Conservation (phyloP, 2,888 invertebrate genomes). For the Allophyes oxyacanthae region DNA sequence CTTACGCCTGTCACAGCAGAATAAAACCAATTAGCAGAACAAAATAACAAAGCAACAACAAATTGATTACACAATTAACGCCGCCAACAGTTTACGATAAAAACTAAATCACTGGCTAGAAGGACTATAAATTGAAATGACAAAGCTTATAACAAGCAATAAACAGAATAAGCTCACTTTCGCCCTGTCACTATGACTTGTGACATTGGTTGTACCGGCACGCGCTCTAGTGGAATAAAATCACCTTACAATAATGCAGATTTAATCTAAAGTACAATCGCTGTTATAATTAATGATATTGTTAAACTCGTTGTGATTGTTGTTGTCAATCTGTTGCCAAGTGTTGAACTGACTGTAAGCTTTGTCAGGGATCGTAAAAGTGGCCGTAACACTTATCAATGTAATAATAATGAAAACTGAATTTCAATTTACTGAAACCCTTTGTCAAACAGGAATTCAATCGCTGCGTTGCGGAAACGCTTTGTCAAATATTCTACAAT, state of each 20-base stretch:
- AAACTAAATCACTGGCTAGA: conserved; percentile 31
- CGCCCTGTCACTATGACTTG: conserved; percentile 58
- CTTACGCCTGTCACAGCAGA: not conserved
- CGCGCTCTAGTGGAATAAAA: conserved; percentile 20
- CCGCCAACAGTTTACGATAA: conserved; percentile 22
- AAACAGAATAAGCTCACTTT: conserved; percentile 52
- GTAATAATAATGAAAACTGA: not conserved
- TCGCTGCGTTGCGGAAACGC: conserved; percentile 1
- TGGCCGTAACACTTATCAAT: not conserved
- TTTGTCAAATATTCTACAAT: no score
- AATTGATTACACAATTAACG: conserved; percentile 33
- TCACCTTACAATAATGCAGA: conserved; percentile 10
- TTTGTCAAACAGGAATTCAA: conserved; percentile 12
- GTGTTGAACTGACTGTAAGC: conserved; percentile 16
- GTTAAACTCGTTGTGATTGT: conserved; percentile 14
- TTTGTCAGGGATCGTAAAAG: not conserved
- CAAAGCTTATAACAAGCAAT: conserved; percentile 36
- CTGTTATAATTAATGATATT: conserved; percentile 28
- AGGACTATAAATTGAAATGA: conserved; percentile 40
- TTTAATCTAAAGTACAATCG: conserved; percentile 29
- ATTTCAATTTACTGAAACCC: not conserved
- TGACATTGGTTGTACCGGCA: conserved; percentile 49
- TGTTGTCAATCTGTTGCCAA: conserved; percentile 9
- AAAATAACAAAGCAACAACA: conserved; percentile 13
- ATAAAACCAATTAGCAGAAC: conserved; percentile 28